Evolutionary conservation across 2,888 invertebrate genomes (phyloP).

Genomic region (Campopleginae sp.): DNA sequence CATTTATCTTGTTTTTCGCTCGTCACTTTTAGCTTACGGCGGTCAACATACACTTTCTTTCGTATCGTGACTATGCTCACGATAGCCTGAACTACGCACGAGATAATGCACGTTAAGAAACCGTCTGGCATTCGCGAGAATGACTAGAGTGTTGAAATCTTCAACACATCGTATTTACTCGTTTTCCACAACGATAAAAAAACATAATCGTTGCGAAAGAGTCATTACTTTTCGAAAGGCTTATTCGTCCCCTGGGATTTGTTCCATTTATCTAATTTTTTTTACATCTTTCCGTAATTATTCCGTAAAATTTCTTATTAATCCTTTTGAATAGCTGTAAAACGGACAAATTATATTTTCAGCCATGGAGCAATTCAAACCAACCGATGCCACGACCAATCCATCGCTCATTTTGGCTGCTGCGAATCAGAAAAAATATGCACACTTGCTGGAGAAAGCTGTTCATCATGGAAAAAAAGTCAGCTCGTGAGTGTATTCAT

Average conservation of each 20-base stretch:
- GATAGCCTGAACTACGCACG: background rate
- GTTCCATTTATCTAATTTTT: background rate
- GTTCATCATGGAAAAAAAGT: constrained; percentile 92
- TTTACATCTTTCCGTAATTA: background rate
- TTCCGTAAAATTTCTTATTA: background rate
- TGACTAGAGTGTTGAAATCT: constrained; percentile 12
- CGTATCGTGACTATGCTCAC: background rate
- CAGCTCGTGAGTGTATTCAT: constrained; percentile 85
- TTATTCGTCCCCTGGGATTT: background rate
- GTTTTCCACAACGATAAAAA: background rate
- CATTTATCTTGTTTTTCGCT: background rate
- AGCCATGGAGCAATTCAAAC: constrained; percentile 98
- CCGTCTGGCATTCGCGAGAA: constrained; percentile 33
- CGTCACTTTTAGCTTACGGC: background rate
- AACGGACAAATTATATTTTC: constrained; percentile 42
- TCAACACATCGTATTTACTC: background rate
- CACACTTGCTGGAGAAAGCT: constrained; percentile 94
- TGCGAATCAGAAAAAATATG: constrained; percentile 97
- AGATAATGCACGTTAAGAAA: constrained; percentile 30
- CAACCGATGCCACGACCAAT: constrained; percentile 99
- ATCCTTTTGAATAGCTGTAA: background rate
- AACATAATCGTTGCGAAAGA: background rate
- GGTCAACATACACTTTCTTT: background rate
- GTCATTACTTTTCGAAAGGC: background rate
- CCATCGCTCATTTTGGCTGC: constrained; percentile 98